phyloP scores from a whole-genome alignment of 2,888 invertebrate genomes.

The Stenchaetothrips biformis region DNA sequence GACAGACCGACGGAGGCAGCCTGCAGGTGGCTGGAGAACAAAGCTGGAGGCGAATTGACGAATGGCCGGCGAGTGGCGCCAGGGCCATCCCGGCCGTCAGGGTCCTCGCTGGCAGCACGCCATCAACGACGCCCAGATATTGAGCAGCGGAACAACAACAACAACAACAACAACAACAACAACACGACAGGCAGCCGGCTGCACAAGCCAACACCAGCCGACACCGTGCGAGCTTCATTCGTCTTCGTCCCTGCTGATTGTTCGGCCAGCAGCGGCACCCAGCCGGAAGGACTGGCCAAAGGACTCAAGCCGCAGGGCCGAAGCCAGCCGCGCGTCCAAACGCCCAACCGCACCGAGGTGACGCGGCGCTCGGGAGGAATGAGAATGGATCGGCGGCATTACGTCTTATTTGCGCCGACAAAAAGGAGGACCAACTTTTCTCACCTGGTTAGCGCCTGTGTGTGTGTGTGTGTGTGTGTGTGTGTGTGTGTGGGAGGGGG shows the following conservation, averaged over 20 bases:
- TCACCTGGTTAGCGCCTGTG: not conserved
- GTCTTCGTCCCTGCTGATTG: no score
- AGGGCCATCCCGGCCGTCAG: not conserved
- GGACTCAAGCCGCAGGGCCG: no score
- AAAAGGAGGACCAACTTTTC: not conserved
- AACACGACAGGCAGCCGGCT: no score
- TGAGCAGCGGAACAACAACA: not conserved
- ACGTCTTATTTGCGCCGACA: constrained; percentile 16
- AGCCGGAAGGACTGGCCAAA: no score
- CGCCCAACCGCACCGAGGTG: no score
- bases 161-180: not conserved
- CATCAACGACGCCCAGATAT: not conserved
- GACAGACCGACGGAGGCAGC: not conserved
- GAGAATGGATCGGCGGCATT: constrained; percentile 12
- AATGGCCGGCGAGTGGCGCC: not conserved
- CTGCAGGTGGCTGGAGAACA: no score
- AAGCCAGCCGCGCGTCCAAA: no score
- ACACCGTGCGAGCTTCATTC: no score
- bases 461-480: not conserved
- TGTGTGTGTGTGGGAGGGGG: not conserved
- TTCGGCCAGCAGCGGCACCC: no score
- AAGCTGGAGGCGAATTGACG: not conserved
- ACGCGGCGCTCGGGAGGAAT: not conserved
- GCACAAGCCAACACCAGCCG: no score
- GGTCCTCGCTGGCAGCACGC: not conserved